phyloP scores from a whole-genome alignment of 1,140 invertebrate genomes.

The Euura saliciscinereae region DNA sequence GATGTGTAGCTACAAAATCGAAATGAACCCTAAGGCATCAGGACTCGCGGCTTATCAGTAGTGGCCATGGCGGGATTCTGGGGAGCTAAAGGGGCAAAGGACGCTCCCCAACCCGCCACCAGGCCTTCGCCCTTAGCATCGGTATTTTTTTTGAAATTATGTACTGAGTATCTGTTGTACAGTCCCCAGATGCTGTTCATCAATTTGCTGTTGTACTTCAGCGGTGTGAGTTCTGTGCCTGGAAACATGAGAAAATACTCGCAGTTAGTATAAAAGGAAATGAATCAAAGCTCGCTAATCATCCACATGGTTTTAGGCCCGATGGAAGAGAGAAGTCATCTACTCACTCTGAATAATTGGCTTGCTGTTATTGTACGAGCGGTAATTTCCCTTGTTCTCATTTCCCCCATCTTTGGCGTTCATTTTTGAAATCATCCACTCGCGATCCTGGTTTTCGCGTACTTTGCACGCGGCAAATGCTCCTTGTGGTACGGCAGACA shows the following conservation, averaged over 20 bases:
- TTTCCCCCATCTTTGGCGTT: constrained; percentile 39
- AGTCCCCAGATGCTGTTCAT: constrained; percentile 92
- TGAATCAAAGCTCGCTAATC: constrained; percentile 7
- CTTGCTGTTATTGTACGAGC: constrained; percentile 27
- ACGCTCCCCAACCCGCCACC: constrained; percentile 34
- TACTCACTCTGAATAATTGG: constrained; percentile 32
- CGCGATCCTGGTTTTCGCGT: constrained; percentile 55
- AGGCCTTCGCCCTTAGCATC: constrained; percentile 57
- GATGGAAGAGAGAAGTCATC: background rate
- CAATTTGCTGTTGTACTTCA: constrained; percentile 83
- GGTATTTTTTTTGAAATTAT: constrained; percentile 82
- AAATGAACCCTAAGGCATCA: background rate
- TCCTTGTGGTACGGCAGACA: constrained; percentile 64
- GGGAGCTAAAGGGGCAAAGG: constrained; percentile 1
- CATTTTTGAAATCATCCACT: constrained; percentile 45
- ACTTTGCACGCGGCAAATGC: constrained; percentile 64
- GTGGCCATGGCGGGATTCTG: background rate
- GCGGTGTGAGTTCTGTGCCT: constrained; percentile 64
- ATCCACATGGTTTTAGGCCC: background rate
- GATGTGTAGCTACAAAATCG: background rate
- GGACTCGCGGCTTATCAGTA: background rate
- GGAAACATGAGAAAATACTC: constrained; percentile 19
- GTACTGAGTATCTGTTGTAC: constrained; percentile 85
- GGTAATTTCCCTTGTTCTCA: constrained; percentile 27
- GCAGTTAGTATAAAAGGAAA: constrained; percentile 13